These are phyloP conservation scores for Melanotaenia parkinsoni DNA, from an alignment of 2,797 vertebrate genomes.

Conservation along the genomic window DNA sequence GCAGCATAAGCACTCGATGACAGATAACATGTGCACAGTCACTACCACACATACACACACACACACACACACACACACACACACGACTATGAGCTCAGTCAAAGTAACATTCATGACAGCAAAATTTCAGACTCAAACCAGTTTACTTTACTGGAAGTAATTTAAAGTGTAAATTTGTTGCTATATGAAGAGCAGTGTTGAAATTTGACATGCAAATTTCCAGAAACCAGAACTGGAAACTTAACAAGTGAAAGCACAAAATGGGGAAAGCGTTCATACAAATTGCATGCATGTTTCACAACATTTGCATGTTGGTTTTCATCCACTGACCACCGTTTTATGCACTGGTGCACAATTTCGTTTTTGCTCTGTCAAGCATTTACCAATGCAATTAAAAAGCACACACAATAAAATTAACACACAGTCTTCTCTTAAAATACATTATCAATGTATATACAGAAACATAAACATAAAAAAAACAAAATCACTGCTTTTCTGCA, in stretches of 20 bases:
- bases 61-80: too few relatives aligned
- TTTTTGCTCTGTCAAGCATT: neutral
- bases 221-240: neutral
- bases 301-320: neutral
- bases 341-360: neutral
- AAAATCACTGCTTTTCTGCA: neutral
- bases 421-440: neutral
- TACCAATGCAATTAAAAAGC: neutral
- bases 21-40: slow-evolving; percentile 22
- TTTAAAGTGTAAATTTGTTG: slow-evolving; percentile 3
- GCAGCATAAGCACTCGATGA: slow-evolving; percentile 30
- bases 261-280: neutral
- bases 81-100: neutral
- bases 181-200: neutral
- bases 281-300: neutral
- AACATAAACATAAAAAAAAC: neutral
- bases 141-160: slow-evolving; percentile 7
- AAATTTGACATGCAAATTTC: slow-evolving; percentile 17
- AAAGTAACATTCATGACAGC: neutral
- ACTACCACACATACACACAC: neutral
- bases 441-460: neutral
- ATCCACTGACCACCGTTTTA: neutral
- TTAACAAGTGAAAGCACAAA: neutral
- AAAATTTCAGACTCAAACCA: slow-evolving; percentile 1
- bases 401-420: neutral